A percentile compares a stretch with the other conserved stretches of the same genome.
Conservation (phyloP, 2,113 vertebrate genomes). For the Malurus melanocephalus region DNA sequence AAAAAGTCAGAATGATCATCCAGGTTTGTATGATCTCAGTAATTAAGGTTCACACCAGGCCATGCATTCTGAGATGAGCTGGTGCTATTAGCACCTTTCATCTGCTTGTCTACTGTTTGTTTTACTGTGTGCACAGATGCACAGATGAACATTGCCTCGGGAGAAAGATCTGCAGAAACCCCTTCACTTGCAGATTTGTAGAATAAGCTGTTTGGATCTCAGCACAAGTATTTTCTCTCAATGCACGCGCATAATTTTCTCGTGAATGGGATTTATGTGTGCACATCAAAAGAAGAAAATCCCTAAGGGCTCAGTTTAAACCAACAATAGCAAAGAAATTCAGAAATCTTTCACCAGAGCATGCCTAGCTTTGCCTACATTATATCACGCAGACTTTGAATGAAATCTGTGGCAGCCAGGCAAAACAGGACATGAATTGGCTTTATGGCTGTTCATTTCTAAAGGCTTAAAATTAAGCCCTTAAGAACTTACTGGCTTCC, state of each 20-base stretch:
- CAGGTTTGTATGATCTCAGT: background rate
- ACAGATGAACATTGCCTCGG: background rate
- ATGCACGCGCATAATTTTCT: background rate
- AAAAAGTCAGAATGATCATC: background rate
- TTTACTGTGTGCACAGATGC: background rate
- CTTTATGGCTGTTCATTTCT: background rate
- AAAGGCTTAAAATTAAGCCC: background rate
- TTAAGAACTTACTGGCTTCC: background rate
- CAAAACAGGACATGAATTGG: slow-evolving; percentile 1
- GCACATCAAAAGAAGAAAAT: slow-evolving; percentile 47
- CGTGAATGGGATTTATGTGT: background rate
- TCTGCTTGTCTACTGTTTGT: background rate
- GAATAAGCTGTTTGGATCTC: background rate
- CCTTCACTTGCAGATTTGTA: background rate
- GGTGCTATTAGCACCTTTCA: background rate
- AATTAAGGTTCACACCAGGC: slow-evolving; percentile 10
- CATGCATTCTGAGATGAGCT: background rate
- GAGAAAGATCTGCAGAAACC: slow-evolving; percentile 14
- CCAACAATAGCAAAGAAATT: slow-evolving; percentile 30
- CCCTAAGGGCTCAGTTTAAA: slow-evolving; percentile 31
- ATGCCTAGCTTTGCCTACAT: slow-evolving; percentile 13
- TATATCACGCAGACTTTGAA: background rate
- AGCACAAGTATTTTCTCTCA: background rate
- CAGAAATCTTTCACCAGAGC: slow-evolving; percentile 28
- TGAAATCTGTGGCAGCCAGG: background rate